phyloP scores from a whole-genome alignment of 2,113 vertebrate species.

The Scatophagus argus region DNA sequence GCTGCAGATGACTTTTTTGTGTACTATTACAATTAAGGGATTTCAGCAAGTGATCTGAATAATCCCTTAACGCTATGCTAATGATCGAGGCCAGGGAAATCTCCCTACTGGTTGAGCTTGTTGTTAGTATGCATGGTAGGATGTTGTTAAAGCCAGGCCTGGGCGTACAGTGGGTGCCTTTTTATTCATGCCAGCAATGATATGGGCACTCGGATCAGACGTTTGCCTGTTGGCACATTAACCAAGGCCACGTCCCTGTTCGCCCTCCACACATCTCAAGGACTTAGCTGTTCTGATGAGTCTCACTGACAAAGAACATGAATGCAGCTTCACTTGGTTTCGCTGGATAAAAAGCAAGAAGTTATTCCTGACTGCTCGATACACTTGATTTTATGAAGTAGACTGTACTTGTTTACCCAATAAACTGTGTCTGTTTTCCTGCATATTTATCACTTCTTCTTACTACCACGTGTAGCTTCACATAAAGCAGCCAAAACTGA shows the following conservation, averaged over 20 bases:
- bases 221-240: slow-evolving; percentile 69
- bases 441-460: slow-evolving; percentile 29
- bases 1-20: slow-evolving; percentile 67
- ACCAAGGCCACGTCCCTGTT: slow-evolving; percentile 61
- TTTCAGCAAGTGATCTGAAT: slow-evolving; percentile 79
- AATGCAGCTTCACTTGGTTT: slow-evolving; percentile 27
- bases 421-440: slow-evolving; percentile 31
- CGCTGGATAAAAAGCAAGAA: slow-evolving; percentile 29
- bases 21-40: slow-evolving; percentile 83
- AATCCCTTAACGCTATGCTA: slow-evolving; percentile 79
- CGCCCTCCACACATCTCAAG: slow-evolving; percentile 69
- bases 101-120: slow-evolving; percentile 72
- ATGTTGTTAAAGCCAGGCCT: slow-evolving; percentile 57
- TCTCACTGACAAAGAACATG: slow-evolving; percentile 44
- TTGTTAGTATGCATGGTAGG: slow-evolving; percentile 77
- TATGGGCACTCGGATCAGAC: slow-evolving; percentile 72
- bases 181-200: slow-evolving; percentile 71
- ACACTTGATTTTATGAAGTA: slow-evolving; percentile 14
- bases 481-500: slow-evolving; percentile 32
- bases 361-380: slow-evolving; percentile 34
- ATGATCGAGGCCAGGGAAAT: slow-evolving; percentile 59
- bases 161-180: slow-evolving; percentile 47
- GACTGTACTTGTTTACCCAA: slow-evolving; percentile 26
- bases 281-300: slow-evolving; percentile 58
- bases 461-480: not conserved